Evolutionary conservation across 53 echinoderm and acorn worm genomes (phyloP), one percentile per base, ranked within the genome.

Genomic region (Mesocentrotus franciscanus): DNA sequence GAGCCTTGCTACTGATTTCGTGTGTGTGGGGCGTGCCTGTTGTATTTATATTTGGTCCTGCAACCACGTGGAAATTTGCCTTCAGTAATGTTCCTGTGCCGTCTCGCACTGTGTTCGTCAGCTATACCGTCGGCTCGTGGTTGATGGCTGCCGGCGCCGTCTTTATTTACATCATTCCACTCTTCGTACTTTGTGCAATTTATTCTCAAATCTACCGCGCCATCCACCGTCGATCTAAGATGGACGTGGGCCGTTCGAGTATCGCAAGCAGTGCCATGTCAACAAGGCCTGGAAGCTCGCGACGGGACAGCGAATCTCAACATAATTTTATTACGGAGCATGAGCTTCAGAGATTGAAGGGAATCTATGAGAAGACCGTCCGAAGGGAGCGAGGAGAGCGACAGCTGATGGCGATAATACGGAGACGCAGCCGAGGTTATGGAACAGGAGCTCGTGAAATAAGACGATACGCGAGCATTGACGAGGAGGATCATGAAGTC

Each of bases 181-280:
- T 99, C 34, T 92, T 96, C 22, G 91, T 97, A 15, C 95, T 98
- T 14, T 99, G 98, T 96, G 98, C 96, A 96, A 99, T 99, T 64
- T 99, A 98, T 94, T 97, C 97, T 42, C 98, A 97, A 74, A 99
- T 99, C 56, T 98, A 98, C 84, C 95, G 97, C 78, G 98, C 98
- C 56, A 96, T 99, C 62, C 98, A 97, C 89, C 95, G 94, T 26
- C 97, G 99, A 64, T 96, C 98, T 33, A 99, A 97, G 89, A 89
- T 99, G 93, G 96, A 96, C 59, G 90, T 99, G 30, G 99, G 99
- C 32, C 96, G 98, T 39, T 95, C 97, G 42, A 99, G 98, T 91
- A 96, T 96, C 91, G 96, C 96, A 32, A 98, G 97, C 68, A 96
- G 93, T 49, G 95, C 94, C 3, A 96, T 98, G 96, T 97, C 97